A percentile compares a stretch with the other conserved stretches of the same genome.
Evolutionary conservation across 1,140 invertebrate species (phyloP).

Genomic region (Yoshiicerus persimilis): DNA sequence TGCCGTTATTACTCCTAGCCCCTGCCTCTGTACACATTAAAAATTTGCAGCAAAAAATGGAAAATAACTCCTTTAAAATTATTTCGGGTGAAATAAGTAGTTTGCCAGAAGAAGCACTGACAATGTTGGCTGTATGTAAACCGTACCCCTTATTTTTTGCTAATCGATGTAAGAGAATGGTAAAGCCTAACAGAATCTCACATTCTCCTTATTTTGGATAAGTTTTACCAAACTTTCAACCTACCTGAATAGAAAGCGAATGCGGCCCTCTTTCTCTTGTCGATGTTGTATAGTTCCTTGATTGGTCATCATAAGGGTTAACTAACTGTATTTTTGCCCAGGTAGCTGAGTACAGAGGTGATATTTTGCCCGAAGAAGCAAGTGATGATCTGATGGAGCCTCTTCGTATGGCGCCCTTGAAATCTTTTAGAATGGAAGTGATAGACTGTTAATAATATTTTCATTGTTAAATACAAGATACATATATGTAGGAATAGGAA

Average conservation of each 20-base stretch:
- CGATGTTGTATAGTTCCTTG: not conserved
- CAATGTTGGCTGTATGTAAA: not conserved
- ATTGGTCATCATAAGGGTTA: not conserved
- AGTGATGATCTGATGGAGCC: slow-evolving; percentile 44
- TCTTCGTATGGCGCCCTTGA: slow-evolving; percentile 39
- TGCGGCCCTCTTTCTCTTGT: not conserved
- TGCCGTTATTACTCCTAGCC: not conserved
- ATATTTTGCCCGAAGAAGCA: slow-evolving; percentile 43
- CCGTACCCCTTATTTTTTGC: not conserved
- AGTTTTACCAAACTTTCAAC: not conserved
- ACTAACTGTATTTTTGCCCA: slow-evolving; percentile 28
- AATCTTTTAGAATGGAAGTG: slow-evolving; percentile 47
- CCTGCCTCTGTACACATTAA: not conserved
- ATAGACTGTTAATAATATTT: slow-evolving; percentile 45
- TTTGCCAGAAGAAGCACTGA: not conserved
- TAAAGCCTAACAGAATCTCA: not conserved
- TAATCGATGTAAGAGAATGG: not conserved
- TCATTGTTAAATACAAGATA: slow-evolving; percentile 2
- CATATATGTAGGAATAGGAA: not conserved
- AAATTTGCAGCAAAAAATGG: too few relatives aligned
- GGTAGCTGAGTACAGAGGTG: slow-evolving; percentile 44
- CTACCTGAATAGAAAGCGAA: not conserved
- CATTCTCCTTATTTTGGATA: not conserved
- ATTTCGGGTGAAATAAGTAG: not conserved
- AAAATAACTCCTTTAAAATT: not conserved